Evolutionary conservation across 2,797 vertebrate species (phyloP).

Genomic region (Sebastes matsubarae): DNA sequence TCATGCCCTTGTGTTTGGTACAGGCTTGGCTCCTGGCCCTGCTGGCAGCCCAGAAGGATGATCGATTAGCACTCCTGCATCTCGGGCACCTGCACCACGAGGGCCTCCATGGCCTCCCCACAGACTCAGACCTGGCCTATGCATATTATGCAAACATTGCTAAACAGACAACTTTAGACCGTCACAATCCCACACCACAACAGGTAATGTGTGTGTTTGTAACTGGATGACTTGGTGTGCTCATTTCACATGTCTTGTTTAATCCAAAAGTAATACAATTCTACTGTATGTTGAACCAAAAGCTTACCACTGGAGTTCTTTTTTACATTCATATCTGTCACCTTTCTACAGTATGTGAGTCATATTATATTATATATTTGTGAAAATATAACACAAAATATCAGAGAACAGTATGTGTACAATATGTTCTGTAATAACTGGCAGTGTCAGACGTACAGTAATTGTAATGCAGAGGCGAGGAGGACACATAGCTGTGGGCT

Average conservation of each 20-base stretch:
- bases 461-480: background rate
- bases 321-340: background rate
- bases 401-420: background rate
- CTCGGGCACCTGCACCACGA: conserved; percentile 82
- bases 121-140: conserved; percentile 81
- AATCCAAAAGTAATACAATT: background rate
- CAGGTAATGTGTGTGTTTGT: conserved; percentile 72
- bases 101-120: conserved; percentile 68
- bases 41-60: conserved; percentile 80
- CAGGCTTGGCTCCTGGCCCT: conserved; percentile 83
- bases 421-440: background rate
- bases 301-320: background rate
- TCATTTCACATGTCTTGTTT: background rate
- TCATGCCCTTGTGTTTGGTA: conserved; percentile 28
- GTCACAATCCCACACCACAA: conserved; percentile 63
- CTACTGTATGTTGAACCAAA: background rate
- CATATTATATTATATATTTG: background rate
- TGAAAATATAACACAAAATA: background rate
- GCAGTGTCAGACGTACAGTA: background rate
- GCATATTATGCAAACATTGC: conserved; percentile 86
- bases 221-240: background rate
- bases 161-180: conserved; percentile 78
- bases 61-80: conserved; percentile 80
- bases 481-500: background rate
- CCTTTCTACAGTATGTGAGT: background rate